Base-by-base conservation (phyloP, 2,888 invertebrate species). In the Phrixothrix hirtus region DNA sequence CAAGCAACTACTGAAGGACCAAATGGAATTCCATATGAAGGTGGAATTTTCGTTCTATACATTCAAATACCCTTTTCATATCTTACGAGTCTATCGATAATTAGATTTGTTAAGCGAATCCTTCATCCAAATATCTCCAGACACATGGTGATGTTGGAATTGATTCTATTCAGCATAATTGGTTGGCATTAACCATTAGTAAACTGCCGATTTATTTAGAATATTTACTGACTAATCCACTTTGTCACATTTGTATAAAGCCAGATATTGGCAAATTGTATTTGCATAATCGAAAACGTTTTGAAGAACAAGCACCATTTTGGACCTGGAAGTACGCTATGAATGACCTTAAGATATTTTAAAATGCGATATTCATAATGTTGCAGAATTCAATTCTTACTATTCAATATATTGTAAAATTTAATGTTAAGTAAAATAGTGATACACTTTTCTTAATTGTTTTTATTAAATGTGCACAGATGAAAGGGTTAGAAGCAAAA, bases 141-240 rank as follows among this genome's bases (percentile, higher is more conserved):
- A 0, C 95, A n/a, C n/a, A 96, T 75, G 95, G 95, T 1, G 95
- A 95, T 77, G 92, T 96, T 37, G 95, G 96, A 50, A 89, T 96
- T 59, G 95, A 96, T 78, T 93, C 92, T 6, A 92, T 96, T 31
- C 12, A 3, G 35, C n/a, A 31, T 13, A 31, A 3, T 4, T 31
- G 7, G 14, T 2, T 57, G 52, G 49, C 51, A n/a, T n/a, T n/a
- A n/a, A n/a, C n/a, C n/a, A n/a, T n/a, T n/a, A n/a, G n/a, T n/a
- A n/a, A n/a, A n/a, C n/a, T n/a, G n/a, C n/a, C n/a, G n/a, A n/a
- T 68, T 66, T 21, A 71, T 61, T 70, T n/a, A n/a, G n/a, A n/a
- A n/a, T n/a, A n/a, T n/a, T n/a, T n/a, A n/a, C n/a, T n/a, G n/a
- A n/a, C n/a, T n/a, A n/a, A n/a, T n/a, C n/a, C n/a, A n/a, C n/a